Evolutionary conservation across 2,888 invertebrate genomes (phyloP), one percentile per base, ranked within the genome.

Genomic region (Ptycholaimellus sp.): DNA sequence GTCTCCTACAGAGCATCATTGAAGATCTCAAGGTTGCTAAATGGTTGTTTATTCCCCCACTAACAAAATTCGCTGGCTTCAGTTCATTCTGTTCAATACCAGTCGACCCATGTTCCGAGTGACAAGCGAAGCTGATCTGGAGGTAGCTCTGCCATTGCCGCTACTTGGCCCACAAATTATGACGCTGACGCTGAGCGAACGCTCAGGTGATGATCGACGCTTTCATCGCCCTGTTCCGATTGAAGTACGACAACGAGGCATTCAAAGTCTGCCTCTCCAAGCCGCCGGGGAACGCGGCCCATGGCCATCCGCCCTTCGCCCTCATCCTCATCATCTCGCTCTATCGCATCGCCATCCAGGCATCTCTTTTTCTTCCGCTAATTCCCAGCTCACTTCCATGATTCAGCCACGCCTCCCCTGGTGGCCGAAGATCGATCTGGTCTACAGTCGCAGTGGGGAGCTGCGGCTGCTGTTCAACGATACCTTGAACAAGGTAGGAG

Each of bases 341-440:
- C 31, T 72, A 83, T 54, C 73, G 76, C 74, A 63, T 64, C 38
- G 62, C 63, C 33, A 60, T 61, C 28, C 62, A 64, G 59, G 61
- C 60, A 40, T 35, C 29, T 7, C 2, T 13, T 23, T 14, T 30
- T 35, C 7, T 28, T 39, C 30, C 5, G n/a, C 14, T 30, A 6
- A 30, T 13, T 9, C 30, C 16, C n/a, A 14, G 7, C 7, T 30
- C 11, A 30, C 16, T 14, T 13, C 11, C 5, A 4, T 6, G 5
- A 4, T 31, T 36, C 80, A 90, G 62, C 75, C 79, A 1, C 72
- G 81, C 18, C 61, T 93, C 40, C 69, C 74, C 5, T 93, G 93
- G 90, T 93, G 93, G 93, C 90, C 93, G 2, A 79, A 82, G 59
- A 85, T 90, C 34, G 83, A 85, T 59, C 68, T 87, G 43, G 71